Conservation (phyloP, 2,113 vertebrate genomes). For the Gymnogyps californianus region DNA sequence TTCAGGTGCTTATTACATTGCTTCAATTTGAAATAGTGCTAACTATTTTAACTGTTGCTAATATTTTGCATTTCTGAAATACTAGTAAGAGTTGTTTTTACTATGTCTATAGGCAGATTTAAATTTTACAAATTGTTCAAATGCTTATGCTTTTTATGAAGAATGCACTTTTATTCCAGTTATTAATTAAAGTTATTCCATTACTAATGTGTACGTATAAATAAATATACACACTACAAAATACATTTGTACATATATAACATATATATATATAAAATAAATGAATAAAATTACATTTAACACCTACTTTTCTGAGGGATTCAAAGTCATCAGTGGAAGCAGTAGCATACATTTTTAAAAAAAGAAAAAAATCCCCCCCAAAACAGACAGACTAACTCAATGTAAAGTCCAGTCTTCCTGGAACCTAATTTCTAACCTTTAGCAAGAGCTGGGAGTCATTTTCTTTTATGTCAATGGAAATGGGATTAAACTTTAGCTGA, state of each 20-base stretch:
- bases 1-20: slow-evolving; percentile 83
- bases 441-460: neutral
- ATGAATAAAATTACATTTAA: neutral
- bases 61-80: neutral
- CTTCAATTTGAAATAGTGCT: neutral
- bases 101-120: neutral
- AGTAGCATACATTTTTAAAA: neutral
- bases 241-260: neutral
- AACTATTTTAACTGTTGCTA: neutral
- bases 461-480: neutral
- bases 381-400: neutral
- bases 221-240: neutral
- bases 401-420: neutral
- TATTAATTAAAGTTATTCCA: too few species aligned
- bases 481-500: neutral
- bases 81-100: neutral
- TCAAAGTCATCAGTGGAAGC: neutral
- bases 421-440: neutral
- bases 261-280: neutral
- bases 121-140: neutral
- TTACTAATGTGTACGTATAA: neutral
- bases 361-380: neutral
- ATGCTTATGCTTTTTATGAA: neutral
- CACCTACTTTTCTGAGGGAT: neutral
- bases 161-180: neutral